phyloP scores from a whole-genome alignment of 2,888 invertebrate genomes.

The Anticlea derivata region DNA sequence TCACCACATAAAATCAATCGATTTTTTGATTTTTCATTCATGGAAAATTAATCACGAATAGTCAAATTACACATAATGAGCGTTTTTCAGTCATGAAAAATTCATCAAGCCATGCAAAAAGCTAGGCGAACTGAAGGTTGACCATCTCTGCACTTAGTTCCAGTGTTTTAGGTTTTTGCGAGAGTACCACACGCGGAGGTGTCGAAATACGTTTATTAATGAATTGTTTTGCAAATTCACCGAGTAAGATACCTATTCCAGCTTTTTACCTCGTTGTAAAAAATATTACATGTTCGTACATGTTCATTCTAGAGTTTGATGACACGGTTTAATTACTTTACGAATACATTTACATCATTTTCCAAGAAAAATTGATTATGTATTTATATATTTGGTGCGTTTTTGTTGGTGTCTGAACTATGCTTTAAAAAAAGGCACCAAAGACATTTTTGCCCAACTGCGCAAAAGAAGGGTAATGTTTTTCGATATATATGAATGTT shows the following conservation, averaged over 20 bases:
- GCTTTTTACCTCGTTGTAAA: conserved; percentile 21
- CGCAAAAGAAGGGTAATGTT: no score
- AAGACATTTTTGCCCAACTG: no score
- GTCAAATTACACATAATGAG: no score
- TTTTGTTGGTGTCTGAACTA: neutral
- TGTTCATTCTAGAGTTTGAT: conserved; percentile 16
- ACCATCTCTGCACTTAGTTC: neutral
- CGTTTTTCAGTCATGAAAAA: no score
- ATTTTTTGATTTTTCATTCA: no score
- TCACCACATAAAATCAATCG: no score
- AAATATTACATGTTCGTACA: conserved; percentile 17
- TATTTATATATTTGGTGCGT: no score
- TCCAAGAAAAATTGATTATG: no score
- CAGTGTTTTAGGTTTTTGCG: conserved; percentile 22
- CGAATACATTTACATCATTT: conserved; percentile 3
- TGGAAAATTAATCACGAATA: no score
- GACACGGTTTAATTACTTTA: conserved; percentile 6
- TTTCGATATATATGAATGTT: no score
- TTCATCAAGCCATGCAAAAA: neutral
- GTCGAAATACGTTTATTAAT: conserved; percentile 29
- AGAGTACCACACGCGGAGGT: conserved; percentile 24
- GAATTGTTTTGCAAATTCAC: conserved; percentile 20
- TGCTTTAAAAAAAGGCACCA: no score
- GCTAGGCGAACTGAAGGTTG: neutral
- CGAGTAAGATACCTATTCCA: conserved; percentile 20